A percentile compares a stretch with the other conserved stretches of the same genome.
Evolutionary conservation across 1,140 invertebrate species (phyloP).

Genomic region (Monochamus saltuarius): DNA sequence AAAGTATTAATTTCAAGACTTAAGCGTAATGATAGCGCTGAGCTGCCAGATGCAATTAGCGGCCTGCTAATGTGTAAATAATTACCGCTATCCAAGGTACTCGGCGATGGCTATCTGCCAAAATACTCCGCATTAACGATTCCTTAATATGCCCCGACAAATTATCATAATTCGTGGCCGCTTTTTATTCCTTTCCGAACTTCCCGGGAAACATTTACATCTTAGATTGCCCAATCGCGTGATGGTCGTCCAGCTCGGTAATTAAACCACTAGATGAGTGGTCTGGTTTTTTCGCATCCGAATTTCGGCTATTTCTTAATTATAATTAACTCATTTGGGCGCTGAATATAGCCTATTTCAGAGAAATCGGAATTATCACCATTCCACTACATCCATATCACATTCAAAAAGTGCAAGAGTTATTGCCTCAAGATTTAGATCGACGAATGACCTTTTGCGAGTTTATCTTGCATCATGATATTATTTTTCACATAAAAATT

Average conservation of each 20-base stretch:
- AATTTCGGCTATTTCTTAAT: too few relatives aligned
- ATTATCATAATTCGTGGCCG: conserved; percentile 42
- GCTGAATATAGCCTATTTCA: too few relatives aligned
- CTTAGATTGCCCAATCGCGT: conserved; percentile 40
- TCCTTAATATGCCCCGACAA: conserved; percentile 38
- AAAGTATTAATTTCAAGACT: conserved; percentile 48
- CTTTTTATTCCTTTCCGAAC: conserved; percentile 27
- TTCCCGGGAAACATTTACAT: conserved; percentile 27
- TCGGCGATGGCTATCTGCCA: conserved; percentile 44
- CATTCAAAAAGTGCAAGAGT: too few relatives aligned
- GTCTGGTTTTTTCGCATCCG: too few relatives aligned
- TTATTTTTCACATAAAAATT: too few relatives aligned
- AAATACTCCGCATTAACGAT: conserved; percentile 28
- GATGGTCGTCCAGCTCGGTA: background rate
- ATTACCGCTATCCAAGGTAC: conserved; percentile 44
- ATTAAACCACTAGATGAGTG: too few relatives aligned
- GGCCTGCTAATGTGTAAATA: conserved; percentile 49
- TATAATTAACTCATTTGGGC: too few relatives aligned
- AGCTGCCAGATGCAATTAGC: conserved; percentile 44
- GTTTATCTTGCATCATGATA: too few relatives aligned
- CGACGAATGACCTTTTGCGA: too few relatives aligned
- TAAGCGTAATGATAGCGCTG: conserved; percentile 43
- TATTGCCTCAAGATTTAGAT: too few relatives aligned
- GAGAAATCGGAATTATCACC: too few relatives aligned
- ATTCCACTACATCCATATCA: too few relatives aligned